These are phyloP conservation scores for Calliopum simillimum DNA, from an alignment of 2,888 invertebrate species.

Conservation along the genomic window DNA sequence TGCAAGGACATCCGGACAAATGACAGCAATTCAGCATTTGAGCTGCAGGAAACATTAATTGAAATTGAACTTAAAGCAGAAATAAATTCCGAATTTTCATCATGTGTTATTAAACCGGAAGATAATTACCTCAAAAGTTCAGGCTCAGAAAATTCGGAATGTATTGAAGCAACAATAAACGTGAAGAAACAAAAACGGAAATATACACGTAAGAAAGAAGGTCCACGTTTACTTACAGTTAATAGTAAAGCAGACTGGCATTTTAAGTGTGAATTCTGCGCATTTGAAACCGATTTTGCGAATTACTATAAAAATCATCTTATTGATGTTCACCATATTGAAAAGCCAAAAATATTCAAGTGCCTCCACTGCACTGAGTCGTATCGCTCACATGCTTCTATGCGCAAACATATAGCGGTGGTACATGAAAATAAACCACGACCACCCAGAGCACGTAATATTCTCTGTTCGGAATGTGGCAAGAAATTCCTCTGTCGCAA, in stretches of 20 bases:
- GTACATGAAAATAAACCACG: slow-evolving; percentile 32
- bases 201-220: slow-evolving; percentile 22
- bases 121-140: not conserved
- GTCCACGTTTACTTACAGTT: slow-evolving; percentile 12
- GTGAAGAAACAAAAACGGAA: not conserved
- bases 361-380: slow-evolving; percentile 35
- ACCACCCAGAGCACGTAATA: slow-evolving; percentile 19
- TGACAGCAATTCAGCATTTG: not conserved
- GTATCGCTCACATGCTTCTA: slow-evolving; percentile 34
- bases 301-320: slow-evolving; percentile 34
- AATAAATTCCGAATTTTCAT: not conserved
- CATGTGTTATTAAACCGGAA: not conserved
- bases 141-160: not conserved
- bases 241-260: slow-evolving; percentile 27
- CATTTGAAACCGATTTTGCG: slow-evolving; percentile 30
- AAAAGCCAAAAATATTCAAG: slow-evolving; percentile 36
- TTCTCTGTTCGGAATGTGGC: slow-evolving; percentile 37
- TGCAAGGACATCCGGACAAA: too few relatives aligned
- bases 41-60: slow-evolving; percentile 3
- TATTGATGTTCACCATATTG: slow-evolving; percentile 26
- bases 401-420: slow-evolving; percentile 30
- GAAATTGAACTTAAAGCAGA: slow-evolving; percentile 17
- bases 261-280: slow-evolving; percentile 35
- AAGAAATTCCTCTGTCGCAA: slow-evolving; percentile 33
- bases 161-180: not conserved